These are phyloP conservation scores for Drosophila obscura DNA, from an alignment of 1,140 invertebrate species.

Conservation along the genomic window DNA sequence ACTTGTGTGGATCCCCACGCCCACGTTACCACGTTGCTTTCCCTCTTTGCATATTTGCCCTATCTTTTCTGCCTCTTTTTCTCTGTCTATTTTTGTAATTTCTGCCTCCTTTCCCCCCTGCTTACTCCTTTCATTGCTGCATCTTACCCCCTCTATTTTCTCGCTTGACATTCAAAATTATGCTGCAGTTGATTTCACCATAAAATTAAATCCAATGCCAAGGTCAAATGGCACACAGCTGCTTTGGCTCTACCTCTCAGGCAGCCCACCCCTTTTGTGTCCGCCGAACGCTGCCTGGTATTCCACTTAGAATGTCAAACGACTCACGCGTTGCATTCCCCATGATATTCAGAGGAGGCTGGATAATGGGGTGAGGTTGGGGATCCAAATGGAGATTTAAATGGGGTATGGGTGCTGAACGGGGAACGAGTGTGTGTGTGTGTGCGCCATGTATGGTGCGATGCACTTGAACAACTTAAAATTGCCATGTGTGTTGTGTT, in stretches of 20 bases:
- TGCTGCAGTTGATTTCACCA: slow-evolving; percentile 72
- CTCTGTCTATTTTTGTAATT: too few relatives aligned
- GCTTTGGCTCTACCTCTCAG: slow-evolving; percentile 19
- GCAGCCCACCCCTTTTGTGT: neutral
- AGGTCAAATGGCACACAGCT: slow-evolving; percentile 66
- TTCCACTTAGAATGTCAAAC: slow-evolving; percentile 74
- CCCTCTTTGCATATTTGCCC: too few relatives aligned
- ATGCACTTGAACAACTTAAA: slow-evolving; percentile 71
- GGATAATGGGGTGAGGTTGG: slow-evolving; percentile 17
- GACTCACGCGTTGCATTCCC: slow-evolving; percentile 60
- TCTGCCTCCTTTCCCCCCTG: neutral
- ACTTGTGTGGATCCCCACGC: neutral
- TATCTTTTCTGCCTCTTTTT: too few relatives aligned
- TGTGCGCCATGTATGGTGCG: slow-evolving; percentile 55
- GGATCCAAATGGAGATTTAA: neutral
- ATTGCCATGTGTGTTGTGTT: slow-evolving; percentile 47
- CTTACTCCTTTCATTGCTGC: neutral
- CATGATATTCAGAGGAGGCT: neutral
- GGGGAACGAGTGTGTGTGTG: slow-evolving; percentile 20
- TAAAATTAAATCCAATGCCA: slow-evolving; percentile 79
- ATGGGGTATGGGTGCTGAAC: slow-evolving; percentile 22
- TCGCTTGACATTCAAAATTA: slow-evolving; percentile 44
- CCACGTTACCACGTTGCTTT: too few relatives aligned
- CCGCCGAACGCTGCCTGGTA: slow-evolving; percentile 3
- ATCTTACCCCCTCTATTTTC: slow-evolving; percentile 3